Evolutionary conservation across 2,888 invertebrate genomes (phyloP).

Genomic region (Amiota communis): DNA sequence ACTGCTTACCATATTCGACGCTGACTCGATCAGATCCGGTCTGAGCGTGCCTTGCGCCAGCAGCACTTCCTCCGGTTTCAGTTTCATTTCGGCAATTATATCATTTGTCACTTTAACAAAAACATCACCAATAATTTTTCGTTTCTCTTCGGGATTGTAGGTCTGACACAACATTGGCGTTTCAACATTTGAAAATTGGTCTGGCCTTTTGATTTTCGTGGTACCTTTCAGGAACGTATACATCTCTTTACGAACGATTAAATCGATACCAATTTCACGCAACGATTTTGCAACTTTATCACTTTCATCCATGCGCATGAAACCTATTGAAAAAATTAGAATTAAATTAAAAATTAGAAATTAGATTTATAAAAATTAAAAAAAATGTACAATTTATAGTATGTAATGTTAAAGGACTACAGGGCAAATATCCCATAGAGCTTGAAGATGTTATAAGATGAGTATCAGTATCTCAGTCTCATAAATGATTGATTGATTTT

Average conservation of each 20-base stretch:
- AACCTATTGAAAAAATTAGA: constrained; percentile 73
- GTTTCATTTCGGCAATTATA: constrained; percentile 87
- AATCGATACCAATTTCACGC: constrained; percentile 85
- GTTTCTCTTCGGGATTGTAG: constrained; percentile 95
- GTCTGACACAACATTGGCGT: constrained; percentile 91
- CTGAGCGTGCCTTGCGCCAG: constrained; percentile 96
- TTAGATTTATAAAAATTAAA: too few species aligned
- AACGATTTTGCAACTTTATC: constrained; percentile 88
- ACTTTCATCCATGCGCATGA: constrained; percentile 97
- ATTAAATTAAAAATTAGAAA: neutral
- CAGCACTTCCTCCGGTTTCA: constrained; percentile 93
- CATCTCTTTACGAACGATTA: constrained; percentile 83
- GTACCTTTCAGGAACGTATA: constrained; percentile 86
- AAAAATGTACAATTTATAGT: too few species aligned
- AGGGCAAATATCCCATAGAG: too few species aligned
- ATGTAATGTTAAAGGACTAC: too few species aligned
- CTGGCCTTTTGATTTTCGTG: constrained; percentile 83
- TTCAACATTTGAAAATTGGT: constrained; percentile 74
- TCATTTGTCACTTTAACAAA: constrained; percentile 96
- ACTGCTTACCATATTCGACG: constrained; percentile 86
- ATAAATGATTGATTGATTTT: too few species aligned
- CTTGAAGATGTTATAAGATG: too few species aligned
- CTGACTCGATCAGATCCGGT: constrained; percentile 98
- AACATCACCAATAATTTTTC: constrained; percentile 98
- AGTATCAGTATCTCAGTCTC: too few species aligned